Conservation (phyloP, 1,140 invertebrate genomes). For the Neodiprion fabricii region DNA sequence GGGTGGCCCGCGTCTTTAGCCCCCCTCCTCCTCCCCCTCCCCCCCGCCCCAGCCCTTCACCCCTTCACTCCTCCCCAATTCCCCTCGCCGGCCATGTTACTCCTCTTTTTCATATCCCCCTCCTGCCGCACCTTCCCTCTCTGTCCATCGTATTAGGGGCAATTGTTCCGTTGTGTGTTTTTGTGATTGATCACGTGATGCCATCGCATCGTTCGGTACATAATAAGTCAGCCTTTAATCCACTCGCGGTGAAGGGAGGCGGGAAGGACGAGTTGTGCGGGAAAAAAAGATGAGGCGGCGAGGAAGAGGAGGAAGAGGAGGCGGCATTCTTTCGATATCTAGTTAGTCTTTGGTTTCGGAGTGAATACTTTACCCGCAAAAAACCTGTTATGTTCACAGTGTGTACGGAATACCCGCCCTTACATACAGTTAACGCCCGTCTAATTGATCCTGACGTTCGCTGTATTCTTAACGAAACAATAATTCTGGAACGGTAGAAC, state of each 20-base stretch:
- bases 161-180: conserved; percentile 59
- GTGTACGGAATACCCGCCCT: too few relatives aligned
- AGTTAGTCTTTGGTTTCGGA: neutral
- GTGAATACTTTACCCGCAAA: too few relatives aligned
- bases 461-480: too few relatives aligned
- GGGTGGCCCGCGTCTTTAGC: conserved; percentile 47
- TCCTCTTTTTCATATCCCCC: neutral
- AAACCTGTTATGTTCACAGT: too few relatives aligned
- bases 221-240: conserved; percentile 61
- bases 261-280: too few relatives aligned
- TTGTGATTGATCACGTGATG: conserved; percentile 61
- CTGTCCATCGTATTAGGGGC: conserved; percentile 19
- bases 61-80: conserved; percentile 42
- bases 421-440: too few relatives aligned
- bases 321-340: too few relatives aligned
- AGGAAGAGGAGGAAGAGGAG: too few relatives aligned
- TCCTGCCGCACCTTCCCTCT: neutral
- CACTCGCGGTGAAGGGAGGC: conserved; percentile 15
- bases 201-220: conserved; percentile 50
- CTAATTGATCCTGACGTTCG: too few relatives aligned
- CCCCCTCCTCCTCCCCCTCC: conserved; percentile 22
- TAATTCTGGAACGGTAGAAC: too few relatives aligned
- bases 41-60: conserved; percentile 36
- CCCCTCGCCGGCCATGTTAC: conserved; percentile 29
- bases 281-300: too few relatives aligned